Evolutionary conservation across 2,797 vertebrate genomes (phyloP).

Genomic region (Lerista edwardsae): DNA sequence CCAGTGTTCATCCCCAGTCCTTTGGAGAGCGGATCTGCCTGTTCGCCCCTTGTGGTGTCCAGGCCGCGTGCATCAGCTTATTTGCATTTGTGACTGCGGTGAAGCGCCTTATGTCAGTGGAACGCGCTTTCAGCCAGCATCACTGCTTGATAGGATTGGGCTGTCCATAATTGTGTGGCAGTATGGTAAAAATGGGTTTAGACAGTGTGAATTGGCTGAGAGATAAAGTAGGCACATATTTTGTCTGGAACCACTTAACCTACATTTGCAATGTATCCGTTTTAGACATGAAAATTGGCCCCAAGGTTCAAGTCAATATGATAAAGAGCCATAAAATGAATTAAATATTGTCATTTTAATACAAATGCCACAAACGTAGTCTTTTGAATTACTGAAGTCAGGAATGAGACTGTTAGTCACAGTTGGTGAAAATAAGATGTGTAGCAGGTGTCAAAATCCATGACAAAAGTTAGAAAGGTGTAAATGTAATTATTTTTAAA

Average conservation of each 20-base stretch:
- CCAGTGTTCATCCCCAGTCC: no score
- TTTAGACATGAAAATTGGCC: slow-evolving; percentile 5
- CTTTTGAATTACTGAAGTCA: slow-evolving; percentile 28
- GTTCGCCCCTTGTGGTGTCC: no score
- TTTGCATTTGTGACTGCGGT: no score
- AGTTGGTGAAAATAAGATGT: slow-evolving; percentile 10
- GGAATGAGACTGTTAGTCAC: slow-evolving; percentile 17
- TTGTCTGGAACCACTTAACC: not conserved
- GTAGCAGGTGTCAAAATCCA: slow-evolving; percentile 13
- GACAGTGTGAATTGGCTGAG: not conserved
- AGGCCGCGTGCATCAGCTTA: no score
- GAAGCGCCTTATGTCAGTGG: no score
- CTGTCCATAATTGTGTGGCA: no score
- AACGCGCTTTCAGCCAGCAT: no score
- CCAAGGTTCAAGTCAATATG: not conserved
- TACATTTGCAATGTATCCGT: not conserved
- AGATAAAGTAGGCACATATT: not conserved
- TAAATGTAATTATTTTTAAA: slow-evolving; percentile 26
- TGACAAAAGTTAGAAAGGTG: not conserved
- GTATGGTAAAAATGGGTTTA: not conserved
- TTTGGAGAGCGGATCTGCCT: no score
- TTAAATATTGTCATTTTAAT: slow-evolving; percentile 24
- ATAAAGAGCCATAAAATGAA: slow-evolving; percentile 12
- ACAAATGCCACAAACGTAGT: slow-evolving; percentile 11
- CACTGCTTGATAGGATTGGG: no score